phyloP scores from a whole-genome alignment of 1,140 invertebrate genomes.

The Micrasema minimum region DNA sequence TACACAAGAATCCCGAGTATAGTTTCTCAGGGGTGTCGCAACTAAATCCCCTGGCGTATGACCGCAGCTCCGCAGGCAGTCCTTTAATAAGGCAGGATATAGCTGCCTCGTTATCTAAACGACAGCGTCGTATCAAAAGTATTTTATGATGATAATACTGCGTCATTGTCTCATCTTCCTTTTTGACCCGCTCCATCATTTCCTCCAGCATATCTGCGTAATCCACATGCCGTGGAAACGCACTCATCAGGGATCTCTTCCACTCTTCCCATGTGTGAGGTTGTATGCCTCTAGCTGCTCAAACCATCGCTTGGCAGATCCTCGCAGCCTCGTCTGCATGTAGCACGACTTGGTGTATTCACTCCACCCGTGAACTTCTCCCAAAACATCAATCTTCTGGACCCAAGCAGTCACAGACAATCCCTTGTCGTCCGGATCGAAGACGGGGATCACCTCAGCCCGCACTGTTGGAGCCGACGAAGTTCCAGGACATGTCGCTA shows the following conservation, averaged over 20 bases:
- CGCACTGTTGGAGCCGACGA: no score
- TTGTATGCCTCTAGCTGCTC: neutral
- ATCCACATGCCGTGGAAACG: neutral
- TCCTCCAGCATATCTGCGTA: neutral
- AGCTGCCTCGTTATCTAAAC: neutral
- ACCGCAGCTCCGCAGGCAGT: neutral
- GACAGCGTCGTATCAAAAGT: neutral
- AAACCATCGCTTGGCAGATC: neutral
- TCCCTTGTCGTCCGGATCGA: neutral
- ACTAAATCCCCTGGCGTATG: neutral
- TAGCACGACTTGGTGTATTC: neutral
- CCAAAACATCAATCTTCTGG: conserved; percentile 19
- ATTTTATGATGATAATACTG: conserved; percentile 7
- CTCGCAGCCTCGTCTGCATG: conserved; percentile 1
- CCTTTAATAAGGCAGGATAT: neutral
- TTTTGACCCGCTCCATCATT: neutral
- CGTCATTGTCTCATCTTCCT: conserved; percentile 1
- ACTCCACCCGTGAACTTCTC: conserved; percentile 5
- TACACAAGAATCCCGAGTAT: neutral
- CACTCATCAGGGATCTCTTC: neutral
- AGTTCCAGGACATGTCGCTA: no score
- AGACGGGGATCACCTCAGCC: no score
- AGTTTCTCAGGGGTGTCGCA: conserved; percentile 1
- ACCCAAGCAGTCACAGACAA: neutral
- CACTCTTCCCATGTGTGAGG: neutral